These are phyloP conservation scores for Merops nubicus DNA, from an alignment of 2,113 vertebrate genomes.

Conservation along the genomic window DNA sequence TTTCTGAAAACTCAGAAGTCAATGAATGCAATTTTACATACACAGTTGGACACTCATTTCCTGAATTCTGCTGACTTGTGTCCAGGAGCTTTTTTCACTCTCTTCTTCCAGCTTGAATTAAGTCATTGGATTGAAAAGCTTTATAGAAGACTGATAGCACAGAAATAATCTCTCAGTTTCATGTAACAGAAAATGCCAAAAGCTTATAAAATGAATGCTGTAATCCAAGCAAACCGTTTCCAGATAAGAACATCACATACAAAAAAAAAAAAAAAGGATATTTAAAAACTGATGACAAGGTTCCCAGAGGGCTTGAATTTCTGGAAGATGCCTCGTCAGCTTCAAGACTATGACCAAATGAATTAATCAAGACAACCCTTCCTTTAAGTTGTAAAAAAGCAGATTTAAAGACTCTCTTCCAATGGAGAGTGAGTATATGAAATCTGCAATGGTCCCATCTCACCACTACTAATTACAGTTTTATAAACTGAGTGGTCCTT, in stretches of 20 bases:
- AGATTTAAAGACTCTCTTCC: slow-evolving; percentile 80
- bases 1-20: background rate
- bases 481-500: slow-evolving; percentile 73
- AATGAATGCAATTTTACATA: background rate
- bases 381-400: slow-evolving; percentile 70
- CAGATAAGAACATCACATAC: slow-evolving; percentile 37
- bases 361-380: slow-evolving; percentile 75
- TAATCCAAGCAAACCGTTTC: slow-evolving; percentile 56
- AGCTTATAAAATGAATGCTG: slow-evolving; percentile 26
- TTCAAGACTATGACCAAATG: slow-evolving; percentile 64
- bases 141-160: slow-evolving; percentile 52
- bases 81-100: slow-evolving; percentile 58
- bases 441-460: slow-evolving; percentile 71
- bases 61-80: slow-evolving; percentile 43
- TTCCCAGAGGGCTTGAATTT: slow-evolving; percentile 67
- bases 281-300: slow-evolving; percentile 70
- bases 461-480: slow-evolving; percentile 71
- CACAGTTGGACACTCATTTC: background rate
- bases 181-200: slow-evolving; percentile 62
- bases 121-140: slow-evolving; percentile 60
- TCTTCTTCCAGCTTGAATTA: slow-evolving; percentile 41
- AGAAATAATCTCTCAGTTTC: slow-evolving; percentile 56
- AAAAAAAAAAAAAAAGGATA: background rate
- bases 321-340: slow-evolving; percentile 78
- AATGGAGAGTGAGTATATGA: slow-evolving; percentile 73